These are phyloP conservation scores for Lasioglossum figueresi DNA, from an alignment of 2,888 invertebrate genomes.

Conservation along the genomic window DNA sequence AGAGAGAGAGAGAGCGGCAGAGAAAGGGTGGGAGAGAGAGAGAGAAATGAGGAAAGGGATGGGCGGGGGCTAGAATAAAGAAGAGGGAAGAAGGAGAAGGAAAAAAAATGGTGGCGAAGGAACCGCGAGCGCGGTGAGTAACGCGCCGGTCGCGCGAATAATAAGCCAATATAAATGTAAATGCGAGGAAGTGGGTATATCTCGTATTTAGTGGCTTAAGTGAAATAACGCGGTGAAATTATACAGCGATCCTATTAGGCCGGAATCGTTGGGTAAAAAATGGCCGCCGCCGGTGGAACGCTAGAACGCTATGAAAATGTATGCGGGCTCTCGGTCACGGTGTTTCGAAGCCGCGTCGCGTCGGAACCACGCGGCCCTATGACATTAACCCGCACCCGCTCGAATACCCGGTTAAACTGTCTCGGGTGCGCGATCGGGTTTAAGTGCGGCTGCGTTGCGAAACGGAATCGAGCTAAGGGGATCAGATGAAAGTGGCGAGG, in stretches of 20 bases:
- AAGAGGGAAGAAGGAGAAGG: neutral
- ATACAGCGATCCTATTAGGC: constrained; percentile 49
- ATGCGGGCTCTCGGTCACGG: constrained; percentile 25
- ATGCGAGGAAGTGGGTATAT: constrained; percentile 63
- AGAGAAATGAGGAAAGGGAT: neutral
- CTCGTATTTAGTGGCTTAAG: constrained; percentile 68
- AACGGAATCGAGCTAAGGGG: neutral
- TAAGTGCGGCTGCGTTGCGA: constrained; percentile 9
- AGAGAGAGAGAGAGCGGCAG: neutral
- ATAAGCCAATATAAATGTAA: constrained; percentile 74
- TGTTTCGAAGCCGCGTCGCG: neutral
- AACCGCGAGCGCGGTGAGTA: constrained; percentile 49
- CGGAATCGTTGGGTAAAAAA: constrained; percentile 38
- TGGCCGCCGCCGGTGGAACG: neutral
- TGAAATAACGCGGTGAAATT: constrained; percentile 68
- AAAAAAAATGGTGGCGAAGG: neutral
- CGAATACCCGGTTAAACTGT: constrained; percentile 27
- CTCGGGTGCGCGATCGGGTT: neutral
- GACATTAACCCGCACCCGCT: constrained; percentile 20
- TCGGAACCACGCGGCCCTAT: constrained; percentile 12
- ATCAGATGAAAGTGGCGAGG: neutral
- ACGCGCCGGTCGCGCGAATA: constrained; percentile 61
- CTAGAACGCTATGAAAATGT: constrained; percentile 14
- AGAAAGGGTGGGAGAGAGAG: neutral
- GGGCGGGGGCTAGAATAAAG: neutral